phyloP scores from a whole-genome alignment of 2,888 invertebrate species.

The Xanthia icteritia region DNA sequence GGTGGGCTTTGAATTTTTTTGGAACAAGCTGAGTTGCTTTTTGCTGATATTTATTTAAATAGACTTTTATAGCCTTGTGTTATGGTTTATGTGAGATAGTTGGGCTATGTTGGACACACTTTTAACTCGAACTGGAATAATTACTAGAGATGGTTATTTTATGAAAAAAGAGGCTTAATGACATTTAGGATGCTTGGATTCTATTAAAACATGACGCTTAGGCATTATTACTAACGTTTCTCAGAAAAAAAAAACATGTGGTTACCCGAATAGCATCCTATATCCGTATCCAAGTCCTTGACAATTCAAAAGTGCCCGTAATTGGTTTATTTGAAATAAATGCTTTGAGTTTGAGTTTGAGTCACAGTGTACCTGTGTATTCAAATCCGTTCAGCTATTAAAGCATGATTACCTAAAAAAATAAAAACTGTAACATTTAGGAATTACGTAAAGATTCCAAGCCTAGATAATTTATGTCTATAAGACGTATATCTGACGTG shows the following conservation, averaged over 20 bases:
- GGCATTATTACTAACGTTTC: background rate
- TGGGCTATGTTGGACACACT: background rate
- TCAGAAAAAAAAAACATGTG: background rate
- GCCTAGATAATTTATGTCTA: background rate
- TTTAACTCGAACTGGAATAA: background rate
- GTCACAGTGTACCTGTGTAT: background rate
- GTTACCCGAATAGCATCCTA: background rate
- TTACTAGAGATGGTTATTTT: background rate
- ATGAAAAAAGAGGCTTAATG: background rate
- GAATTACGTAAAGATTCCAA: background rate
- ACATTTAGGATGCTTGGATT: background rate
- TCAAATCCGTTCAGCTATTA: background rate
- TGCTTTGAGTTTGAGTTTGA: too few relatives aligned
- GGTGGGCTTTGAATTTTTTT: slow-evolving; percentile 52
- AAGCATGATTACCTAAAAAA: background rate
- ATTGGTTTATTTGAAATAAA: too few relatives aligned
- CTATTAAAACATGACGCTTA: background rate
- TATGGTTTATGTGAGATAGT: slow-evolving; percentile 28
- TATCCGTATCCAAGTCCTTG: background rate
- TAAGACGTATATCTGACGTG: background rate
- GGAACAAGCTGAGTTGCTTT: slow-evolving; percentile 36
- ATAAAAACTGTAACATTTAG: background rate
- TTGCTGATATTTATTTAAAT: slow-evolving; percentile 58
- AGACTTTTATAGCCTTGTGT: slow-evolving; percentile 47
- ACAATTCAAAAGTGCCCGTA: too few relatives aligned